phyloP scores from a whole-genome alignment of 1,140 invertebrate species.

The Eumaeus atala region DNA sequence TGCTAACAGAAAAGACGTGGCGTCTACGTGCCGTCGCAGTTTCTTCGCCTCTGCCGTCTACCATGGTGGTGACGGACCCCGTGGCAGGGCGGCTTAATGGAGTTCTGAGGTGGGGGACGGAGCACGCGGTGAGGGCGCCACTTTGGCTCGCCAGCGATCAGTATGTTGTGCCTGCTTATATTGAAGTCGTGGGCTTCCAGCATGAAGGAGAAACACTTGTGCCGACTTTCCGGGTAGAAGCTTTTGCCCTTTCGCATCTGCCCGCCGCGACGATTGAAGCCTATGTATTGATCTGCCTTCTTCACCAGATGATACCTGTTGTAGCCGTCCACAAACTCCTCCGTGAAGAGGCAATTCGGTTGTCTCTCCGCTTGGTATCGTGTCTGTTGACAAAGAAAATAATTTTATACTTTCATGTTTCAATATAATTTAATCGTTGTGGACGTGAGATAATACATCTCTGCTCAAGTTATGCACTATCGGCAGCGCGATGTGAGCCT shows the following conservation, averaged over 20 bases:
- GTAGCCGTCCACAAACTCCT: constrained; percentile 66
- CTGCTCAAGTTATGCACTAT: too few relatives aligned
- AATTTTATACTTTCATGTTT: not conserved
- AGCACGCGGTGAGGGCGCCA: constrained; percentile 57
- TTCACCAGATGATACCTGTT: constrained; percentile 62
- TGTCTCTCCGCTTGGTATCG: constrained; percentile 63
- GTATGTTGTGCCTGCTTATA: constrained; percentile 53
- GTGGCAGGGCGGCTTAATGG: constrained; percentile 52
- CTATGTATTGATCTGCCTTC: constrained; percentile 65
- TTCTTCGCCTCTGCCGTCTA: constrained; percentile 59
- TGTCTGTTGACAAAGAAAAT: constrained; percentile 44
- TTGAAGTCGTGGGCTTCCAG: constrained; percentile 63
- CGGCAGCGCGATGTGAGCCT: too few relatives aligned
- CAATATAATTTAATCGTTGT: too few relatives aligned
- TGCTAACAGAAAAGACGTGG: constrained; percentile 41
- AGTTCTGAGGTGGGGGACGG: constrained; percentile 49
- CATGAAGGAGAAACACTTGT: constrained; percentile 62
- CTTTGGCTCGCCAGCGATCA: constrained; percentile 46
- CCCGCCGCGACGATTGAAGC: constrained; percentile 58
- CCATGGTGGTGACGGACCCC: constrained; percentile 57
- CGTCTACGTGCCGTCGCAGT: constrained; percentile 62
- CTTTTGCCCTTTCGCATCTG: constrained; percentile 52
- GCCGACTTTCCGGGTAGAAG: constrained; percentile 40
- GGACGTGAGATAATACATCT: too few relatives aligned
- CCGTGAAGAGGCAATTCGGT: constrained; percentile 64